These are phyloP conservation scores for Ecdyonurus torrentis DNA, from an alignment of 2,888 invertebrate species.

Conservation along the genomic window DNA sequence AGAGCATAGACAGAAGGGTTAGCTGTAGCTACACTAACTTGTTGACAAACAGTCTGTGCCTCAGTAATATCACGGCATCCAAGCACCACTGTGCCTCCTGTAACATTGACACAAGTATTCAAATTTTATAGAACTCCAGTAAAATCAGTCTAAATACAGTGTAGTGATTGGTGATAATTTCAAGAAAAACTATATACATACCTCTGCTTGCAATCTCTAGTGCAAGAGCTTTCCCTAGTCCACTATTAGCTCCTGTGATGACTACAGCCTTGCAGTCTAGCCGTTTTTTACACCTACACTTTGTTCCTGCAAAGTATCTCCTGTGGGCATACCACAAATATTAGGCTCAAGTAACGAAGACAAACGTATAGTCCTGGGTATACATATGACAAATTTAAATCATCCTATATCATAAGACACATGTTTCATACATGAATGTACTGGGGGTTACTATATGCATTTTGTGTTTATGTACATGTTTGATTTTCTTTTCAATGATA, in stretches of 20 bases:
- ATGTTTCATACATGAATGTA: not conserved
- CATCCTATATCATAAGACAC: no score
- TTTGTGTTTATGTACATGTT: no score
- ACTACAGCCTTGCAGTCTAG: conserved; percentile 30
- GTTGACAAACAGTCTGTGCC: conserved; percentile 26
- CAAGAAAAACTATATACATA: conserved; percentile 17
- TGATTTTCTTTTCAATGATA: no score
- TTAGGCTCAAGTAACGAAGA: no score
- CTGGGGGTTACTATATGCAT: not conserved
- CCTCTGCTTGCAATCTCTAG: conserved; percentile 32
- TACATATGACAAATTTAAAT: no score
- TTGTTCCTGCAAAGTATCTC: conserved; percentile 14
- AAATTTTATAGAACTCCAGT: conserved; percentile 9
- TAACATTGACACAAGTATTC: conserved; percentile 1
- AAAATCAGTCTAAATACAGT: not conserved
- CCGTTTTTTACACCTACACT: conserved; percentile 15
- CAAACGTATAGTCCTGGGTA: no score
- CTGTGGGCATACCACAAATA: no score
- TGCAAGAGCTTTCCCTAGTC: conserved; percentile 38
- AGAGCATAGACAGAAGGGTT: conserved; percentile 21
- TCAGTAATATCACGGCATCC: conserved; percentile 34
- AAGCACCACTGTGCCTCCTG: conserved; percentile 33
- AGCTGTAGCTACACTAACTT: conserved; percentile 22
- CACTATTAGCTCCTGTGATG: conserved; percentile 39
- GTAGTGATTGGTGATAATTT: not conserved